Base-by-base conservation (phyloP, 2,888 invertebrate genomes). In the Homarus gammarus region DNA sequence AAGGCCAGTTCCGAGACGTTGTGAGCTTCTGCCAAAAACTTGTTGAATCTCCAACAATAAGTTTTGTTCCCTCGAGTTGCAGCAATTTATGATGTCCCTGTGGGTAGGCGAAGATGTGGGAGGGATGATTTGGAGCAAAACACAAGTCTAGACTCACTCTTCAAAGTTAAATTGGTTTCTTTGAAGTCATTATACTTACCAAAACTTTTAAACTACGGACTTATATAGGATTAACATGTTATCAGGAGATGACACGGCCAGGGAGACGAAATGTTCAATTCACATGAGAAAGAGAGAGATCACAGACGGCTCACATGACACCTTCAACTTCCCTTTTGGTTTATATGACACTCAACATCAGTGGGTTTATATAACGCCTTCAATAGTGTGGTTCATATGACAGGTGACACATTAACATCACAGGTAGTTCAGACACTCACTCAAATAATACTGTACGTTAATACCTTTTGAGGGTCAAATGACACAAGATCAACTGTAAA, bases 131-230 rank as follows among this genome's bases (percentile, higher is more conserved):
- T 12, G 1, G 64, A 27, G 31, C 31, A n/a, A 27, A 64, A 64
- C 64, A 27, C 27, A 64, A 8, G 64, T n/a, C 27, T 22, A 3
- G 15, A 27, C 64, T n/a, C n/a, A 27, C n/a, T n/a, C 27, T 64
- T n/a, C 12, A 64, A 64, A 64, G 64, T 64, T 64, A 64, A 22
- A 64, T 64, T 64, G 64, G n/a, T 64, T 64, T 27, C 64, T 64
- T 64, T 64, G 64, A 64, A 8, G 31, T 64, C 18, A 64, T 64
- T 27, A 64, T 64, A 27, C 31, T n/a, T 64, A 64, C 27, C n/a
- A 64, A 22, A 64, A 64, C n/a, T 64, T 64, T 64, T 27, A 64
- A 64, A 64, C 22, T 64, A 27, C 22, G 27, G 64, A 64, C 22
- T 64, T 56, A 56, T 0, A 22, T 22, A 56, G 12, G 18, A 56